phyloP scores from a whole-genome alignment of 2,797 vertebrate species.

The Nasua narica region DNA sequence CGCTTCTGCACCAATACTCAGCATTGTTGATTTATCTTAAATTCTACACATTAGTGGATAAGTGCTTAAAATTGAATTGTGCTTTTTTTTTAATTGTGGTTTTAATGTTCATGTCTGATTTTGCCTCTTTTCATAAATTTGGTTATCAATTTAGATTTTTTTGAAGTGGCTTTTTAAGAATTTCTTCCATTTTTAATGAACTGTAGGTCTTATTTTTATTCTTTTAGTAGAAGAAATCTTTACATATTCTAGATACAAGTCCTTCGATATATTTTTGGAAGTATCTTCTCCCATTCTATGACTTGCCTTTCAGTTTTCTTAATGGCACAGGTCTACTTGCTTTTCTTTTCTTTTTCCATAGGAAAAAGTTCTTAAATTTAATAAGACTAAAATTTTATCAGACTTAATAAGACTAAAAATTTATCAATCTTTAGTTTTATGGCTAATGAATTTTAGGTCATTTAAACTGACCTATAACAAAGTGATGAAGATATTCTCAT shows the following conservation, averaged over 20 bases:
- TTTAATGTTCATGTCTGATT: neutral
- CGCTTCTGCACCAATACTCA: neutral
- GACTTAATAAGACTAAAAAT: slow-evolving; percentile 5
- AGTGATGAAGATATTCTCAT: neutral
- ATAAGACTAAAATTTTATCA: too few relatives aligned
- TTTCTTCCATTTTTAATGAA: neutral
- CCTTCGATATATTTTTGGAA: neutral
- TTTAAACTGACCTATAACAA: neutral
- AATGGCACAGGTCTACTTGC: neutral
- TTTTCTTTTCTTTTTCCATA: neutral
- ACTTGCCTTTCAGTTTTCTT: neutral
- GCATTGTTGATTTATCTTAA: neutral
- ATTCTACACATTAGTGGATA: neutral
- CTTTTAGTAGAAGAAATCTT: neutral
- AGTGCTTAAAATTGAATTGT: neutral
- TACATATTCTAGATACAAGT: neutral
- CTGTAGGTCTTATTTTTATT: neutral
- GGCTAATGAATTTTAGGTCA: neutral
- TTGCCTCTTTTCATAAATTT: neutral
- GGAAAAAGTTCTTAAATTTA: slow-evolving; percentile 29
- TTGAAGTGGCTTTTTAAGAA: neutral
- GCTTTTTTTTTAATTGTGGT: neutral
- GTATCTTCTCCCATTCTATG: neutral
- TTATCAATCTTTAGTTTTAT: neutral
- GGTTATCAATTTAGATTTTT: neutral